A percentile compares a stretch with the other conserved stretches of the same genome.
Conservation (phyloP, 2,888 invertebrate species). For the Allacma fusca region DNA sequence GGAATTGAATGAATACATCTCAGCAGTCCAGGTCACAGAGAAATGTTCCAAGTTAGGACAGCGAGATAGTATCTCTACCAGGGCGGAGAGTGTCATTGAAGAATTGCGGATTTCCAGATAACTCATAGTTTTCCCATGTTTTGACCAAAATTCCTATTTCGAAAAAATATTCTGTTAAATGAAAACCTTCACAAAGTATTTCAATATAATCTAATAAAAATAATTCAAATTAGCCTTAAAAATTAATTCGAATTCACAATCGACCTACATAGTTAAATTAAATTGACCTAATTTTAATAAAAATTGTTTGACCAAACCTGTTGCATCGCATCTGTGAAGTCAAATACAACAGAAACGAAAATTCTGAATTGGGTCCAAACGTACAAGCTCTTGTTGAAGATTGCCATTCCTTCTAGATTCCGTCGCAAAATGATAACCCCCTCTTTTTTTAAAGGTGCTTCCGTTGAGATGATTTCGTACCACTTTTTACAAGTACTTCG, state of each 20-base stretch:
- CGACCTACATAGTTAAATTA: no score
- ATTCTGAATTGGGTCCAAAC: constrained; percentile 58
- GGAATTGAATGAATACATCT: constrained; percentile 53
- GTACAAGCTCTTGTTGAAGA: constrained; percentile 53
- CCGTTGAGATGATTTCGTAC: constrained; percentile 53
- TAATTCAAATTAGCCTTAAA: no score
- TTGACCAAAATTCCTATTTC: constrained; percentile 58
- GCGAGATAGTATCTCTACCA: constrained; percentile 56
- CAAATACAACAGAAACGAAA: constrained; percentile 48
- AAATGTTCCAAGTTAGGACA: constrained; percentile 55
- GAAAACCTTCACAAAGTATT: no score
- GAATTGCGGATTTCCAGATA: constrained; percentile 55
- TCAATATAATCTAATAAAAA: no score
- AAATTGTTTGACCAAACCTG: no score
- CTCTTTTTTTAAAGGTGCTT: constrained; percentile 35
- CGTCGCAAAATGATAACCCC: constrained; percentile 51
- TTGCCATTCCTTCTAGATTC: constrained; percentile 47
- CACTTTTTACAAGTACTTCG: constrained; percentile 56
- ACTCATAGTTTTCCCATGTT: constrained; percentile 54
- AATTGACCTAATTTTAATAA: no score
- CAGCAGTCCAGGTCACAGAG: constrained; percentile 54
- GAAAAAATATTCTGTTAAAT: no score
- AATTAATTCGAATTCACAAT: no score
- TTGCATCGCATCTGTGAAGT: constrained; percentile 52
- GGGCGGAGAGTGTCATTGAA: constrained; percentile 54